Base-by-base conservation (phyloP, 2,113 vertebrate genomes). In the Amblyornis subalaris region DNA sequence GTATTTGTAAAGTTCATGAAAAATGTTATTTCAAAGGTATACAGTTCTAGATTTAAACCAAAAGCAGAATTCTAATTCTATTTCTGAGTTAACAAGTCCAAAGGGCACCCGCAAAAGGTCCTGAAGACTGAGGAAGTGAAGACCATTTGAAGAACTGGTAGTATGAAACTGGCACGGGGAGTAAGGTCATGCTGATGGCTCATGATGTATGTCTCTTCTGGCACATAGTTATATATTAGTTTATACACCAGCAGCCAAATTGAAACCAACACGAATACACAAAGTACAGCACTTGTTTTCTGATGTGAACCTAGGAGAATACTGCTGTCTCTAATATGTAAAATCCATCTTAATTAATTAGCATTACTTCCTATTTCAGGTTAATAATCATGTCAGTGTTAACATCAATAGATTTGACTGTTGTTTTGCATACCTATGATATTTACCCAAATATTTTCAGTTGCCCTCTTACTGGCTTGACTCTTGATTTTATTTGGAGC, bases 281-380 rank as follows among this genome's bases (percentile, higher is more conserved):
- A 40, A 87, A 89, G 23, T 64, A 44, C 6, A 61, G 53, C 2
- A 4, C 28, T 74, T 89, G 38, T 64, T 85, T 82, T 85, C 44
- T 84, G 33, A 36, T 42, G n/a, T 82, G 44, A 91, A 57, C 6
- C 10, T 87, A 53, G 24, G 61, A 73, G 18, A 84, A 78, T 72
- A 67, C 28, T 48, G 12, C 21, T 76, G 40, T 83, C 62, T 61
- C 31, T 50, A 10, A 29, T 61, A 57, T 5, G 8, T 22, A 50
- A 91, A 91, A 88, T 82, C 64, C 77, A 14, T n/a, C 77, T 80
- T 86, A 91, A 78, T 90, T 78, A 81, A 51, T 72, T 70, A 75
- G 1, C 16, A 72, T 61, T 69, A 12, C 12, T 89, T 79, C 16
- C 3, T 53, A 21, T 75, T 94, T 85, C 80, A 78, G 18, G 47